Conservation (phyloP, 2,888 invertebrate species). For the Conus canariensis region DNA sequence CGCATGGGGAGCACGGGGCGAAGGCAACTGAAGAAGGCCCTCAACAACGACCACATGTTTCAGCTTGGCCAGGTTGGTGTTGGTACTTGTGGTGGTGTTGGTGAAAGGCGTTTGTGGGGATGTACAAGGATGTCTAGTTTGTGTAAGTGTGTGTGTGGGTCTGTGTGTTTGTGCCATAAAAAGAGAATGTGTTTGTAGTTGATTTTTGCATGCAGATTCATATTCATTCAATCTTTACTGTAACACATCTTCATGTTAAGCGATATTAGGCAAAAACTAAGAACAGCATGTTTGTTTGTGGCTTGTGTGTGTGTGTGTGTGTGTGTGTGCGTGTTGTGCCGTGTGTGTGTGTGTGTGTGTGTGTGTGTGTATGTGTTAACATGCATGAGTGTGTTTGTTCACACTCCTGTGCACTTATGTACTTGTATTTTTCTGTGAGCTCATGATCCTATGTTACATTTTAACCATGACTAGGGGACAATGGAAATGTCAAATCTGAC, state of each 20-base stretch:
- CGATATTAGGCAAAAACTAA: too few relatives aligned
- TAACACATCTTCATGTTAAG: too few relatives aligned
- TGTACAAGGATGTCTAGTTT: neutral
- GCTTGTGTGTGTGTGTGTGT: neutral
- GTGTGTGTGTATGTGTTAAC: conserved; percentile 8
- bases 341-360: neutral
- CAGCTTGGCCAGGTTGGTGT: conserved; percentile 60
- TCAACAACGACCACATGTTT: conserved; percentile 55
- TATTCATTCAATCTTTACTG: too few relatives aligned
- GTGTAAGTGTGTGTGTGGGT: neutral
- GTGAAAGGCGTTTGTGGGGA: neutral
- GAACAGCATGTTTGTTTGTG: conserved; percentile 2
- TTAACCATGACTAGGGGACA: too few relatives aligned
- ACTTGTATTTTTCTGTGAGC: too few relatives aligned
- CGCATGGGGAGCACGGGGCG: conserved; percentile 63
- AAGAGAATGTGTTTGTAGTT: too few relatives aligned
- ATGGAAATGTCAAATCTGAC: too few relatives aligned
- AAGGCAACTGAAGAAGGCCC: conserved; percentile 62
- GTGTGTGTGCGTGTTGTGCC: neutral
- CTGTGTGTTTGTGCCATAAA: neutral
- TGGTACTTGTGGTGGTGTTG: too few relatives aligned
- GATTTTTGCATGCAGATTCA: too few relatives aligned
- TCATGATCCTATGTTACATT: too few relatives aligned
- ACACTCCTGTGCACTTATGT: too few relatives aligned
- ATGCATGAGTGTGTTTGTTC: conserved; percentile 18